Evolutionary conservation across 2,888 invertebrate species (phyloP), one percentile per base, ranked within the genome.

Genomic region (Andrena dorsata): DNA sequence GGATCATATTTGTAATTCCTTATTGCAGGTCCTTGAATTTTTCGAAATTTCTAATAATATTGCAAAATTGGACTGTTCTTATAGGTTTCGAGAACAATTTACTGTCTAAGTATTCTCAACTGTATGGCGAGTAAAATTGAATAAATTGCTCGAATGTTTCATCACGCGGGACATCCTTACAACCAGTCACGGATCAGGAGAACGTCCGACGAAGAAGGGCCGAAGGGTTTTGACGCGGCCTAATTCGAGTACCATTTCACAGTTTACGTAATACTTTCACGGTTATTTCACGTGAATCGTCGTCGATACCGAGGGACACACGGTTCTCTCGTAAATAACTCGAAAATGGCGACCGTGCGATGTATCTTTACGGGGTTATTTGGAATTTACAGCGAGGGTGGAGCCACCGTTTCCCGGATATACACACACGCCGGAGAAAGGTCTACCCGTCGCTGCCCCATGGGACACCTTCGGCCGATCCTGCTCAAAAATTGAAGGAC

Each of bases 401-500:
- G 88, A 87, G 87, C 87, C 76, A 83, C 72, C 87, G 86, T 85
- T 83, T 91, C 89, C 85, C 89, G 87, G 76, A 89, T 89, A 88
- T 63, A 66, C 49, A 70, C 68, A 51, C 69, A 32, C 69, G 71
- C 41, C 51, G 74, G 76, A 69, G 76, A 71, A 88, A 88, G 79
- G 80, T 79, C 81, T 83, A 77, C 68, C 64, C 85, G 75, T 70
- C 32, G 74, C 20, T 16, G 76, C 84, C 88, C 79, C 88, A 76
- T 56, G 88, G 89, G 88, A 88, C 68, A 77, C 80, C 85, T 86
- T 85, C 82, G 84, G 83, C 83, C 85, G 85, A 89, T 87, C 89
- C 86, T 91, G 89, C 88, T 93, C 91, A 93, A 93, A 93, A 93
- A 93, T 93, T 93, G 93, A 93, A 92, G 93, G 89, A 91, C 91